Percentiles rank a stretch among this genome's conserved stretches.
Evolutionary conservation across 2,888 invertebrate genomes (phyloP).

Genomic region (Ectobius pallidus): DNA sequence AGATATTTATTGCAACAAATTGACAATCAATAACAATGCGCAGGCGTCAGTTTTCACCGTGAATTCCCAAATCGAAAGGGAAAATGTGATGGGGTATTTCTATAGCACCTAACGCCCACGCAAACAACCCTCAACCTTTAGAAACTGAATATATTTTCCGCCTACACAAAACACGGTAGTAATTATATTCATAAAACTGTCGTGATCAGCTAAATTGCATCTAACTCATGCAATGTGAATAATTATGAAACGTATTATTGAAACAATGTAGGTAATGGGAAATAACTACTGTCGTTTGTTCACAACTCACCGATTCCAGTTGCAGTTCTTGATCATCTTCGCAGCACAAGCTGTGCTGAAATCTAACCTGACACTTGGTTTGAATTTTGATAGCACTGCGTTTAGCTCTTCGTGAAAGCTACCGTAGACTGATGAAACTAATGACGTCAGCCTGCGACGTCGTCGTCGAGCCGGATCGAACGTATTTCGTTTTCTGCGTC

Average conservation of each 20-base stretch:
- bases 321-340: background rate
- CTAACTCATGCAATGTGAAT: too few species aligned
- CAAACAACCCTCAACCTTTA: too few species aligned
- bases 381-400: background rate
- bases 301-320: conserved; percentile 2
- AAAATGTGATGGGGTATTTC: background rate
- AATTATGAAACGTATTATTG: too few species aligned
- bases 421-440: background rate
- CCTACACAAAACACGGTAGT: too few species aligned
- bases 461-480: too few species aligned
- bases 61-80: background rate
- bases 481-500: conserved; percentile 24
- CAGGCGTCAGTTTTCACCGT: background rate
- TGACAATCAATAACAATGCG: background rate
- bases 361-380: background rate
- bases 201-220: too few species aligned
- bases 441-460: conserved; percentile 8
- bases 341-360: conserved; percentile 1
- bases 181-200: too few species aligned
- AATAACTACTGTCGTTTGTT: background rate
- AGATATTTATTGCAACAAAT: background rate
- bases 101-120: too few species aligned
- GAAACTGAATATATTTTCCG: too few species aligned
- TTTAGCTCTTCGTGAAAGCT: background rate
- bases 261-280: too few species aligned